Conservation (phyloP, 1,140 invertebrate species). For the Monomorium pharaonis region DNA sequence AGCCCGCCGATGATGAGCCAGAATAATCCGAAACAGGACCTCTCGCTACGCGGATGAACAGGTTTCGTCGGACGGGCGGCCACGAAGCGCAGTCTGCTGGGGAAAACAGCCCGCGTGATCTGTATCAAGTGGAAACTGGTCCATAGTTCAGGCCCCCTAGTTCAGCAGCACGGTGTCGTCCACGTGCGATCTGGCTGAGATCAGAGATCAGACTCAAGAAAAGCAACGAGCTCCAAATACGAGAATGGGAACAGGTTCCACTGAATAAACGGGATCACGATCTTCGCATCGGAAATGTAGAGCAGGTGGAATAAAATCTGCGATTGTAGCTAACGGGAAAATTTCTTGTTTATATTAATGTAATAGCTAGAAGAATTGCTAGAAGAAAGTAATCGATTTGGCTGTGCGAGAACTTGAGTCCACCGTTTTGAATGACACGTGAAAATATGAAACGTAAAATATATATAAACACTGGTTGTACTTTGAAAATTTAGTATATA, state of each 20-base stretch:
- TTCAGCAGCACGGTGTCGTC: conserved; percentile 51
- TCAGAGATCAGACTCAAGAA: conserved; percentile 65
- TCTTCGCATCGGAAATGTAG: conserved; percentile 53
- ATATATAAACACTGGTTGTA: background rate
- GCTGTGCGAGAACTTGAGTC: background rate
- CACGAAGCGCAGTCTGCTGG: conserved; percentile 66
- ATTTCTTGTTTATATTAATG: conserved; percentile 24
- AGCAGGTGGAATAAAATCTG: conserved; percentile 46
- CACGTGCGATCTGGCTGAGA: conserved; percentile 53
- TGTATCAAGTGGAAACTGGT: conserved; percentile 84
- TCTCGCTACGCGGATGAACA: conserved; percentile 80
- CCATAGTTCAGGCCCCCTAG: conserved; percentile 65
- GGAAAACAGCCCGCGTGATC: conserved; percentile 76
- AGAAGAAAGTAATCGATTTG: conserved; percentile 26
- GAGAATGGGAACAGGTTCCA: conserved; percentile 50
- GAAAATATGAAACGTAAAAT: background rate
- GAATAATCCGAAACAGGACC: conserved; percentile 71
- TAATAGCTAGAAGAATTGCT: background rate
- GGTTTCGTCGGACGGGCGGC: conserved; percentile 75
- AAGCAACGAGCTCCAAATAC: conserved; percentile 32
- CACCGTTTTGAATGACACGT: background rate
- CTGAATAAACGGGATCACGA: conserved; percentile 53
- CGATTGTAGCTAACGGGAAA: background rate
- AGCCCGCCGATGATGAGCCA: conserved; percentile 33
- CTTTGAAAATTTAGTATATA: background rate